These are phyloP conservation scores for Rhabdomys pumilio DNA, from an alignment of 2,797 vertebrate genomes.

Conservation along the genomic window DNA sequence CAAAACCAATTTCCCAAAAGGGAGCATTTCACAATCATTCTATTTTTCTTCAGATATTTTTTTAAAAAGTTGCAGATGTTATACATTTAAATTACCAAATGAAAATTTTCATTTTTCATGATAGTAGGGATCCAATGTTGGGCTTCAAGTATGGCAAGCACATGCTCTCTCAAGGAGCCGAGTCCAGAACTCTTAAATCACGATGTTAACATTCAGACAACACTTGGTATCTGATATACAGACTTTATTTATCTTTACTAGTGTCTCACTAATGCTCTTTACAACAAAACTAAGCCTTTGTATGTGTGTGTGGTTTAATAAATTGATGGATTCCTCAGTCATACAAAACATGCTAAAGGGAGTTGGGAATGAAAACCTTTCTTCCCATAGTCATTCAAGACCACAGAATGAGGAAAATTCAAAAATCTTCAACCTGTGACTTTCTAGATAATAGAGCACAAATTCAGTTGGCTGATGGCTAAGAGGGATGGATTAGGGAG, in stretches of 20 bases:
- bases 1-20: slow-evolving; percentile 18
- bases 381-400: background rate
- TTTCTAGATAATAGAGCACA: background rate
- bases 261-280: background rate
- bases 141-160: background rate
- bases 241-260: background rate
- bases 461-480: background rate
- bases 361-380: background rate
- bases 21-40: background rate
- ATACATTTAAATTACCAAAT: slow-evolving; percentile 18
- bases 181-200: background rate
- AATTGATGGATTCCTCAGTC: background rate
- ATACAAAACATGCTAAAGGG: background rate
- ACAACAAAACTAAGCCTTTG: background rate
- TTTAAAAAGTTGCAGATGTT: background rate
- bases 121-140: background rate
- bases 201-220: background rate
- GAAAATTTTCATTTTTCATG: background rate
- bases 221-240: background rate
- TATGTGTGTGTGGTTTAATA: background rate
- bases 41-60: slow-evolving; percentile 43
- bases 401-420: background rate
- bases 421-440: background rate
- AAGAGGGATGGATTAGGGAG: background rate
- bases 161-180: background rate